Conservation (phyloP, 2,888 invertebrate species). For the Tachina grossa region DNA sequence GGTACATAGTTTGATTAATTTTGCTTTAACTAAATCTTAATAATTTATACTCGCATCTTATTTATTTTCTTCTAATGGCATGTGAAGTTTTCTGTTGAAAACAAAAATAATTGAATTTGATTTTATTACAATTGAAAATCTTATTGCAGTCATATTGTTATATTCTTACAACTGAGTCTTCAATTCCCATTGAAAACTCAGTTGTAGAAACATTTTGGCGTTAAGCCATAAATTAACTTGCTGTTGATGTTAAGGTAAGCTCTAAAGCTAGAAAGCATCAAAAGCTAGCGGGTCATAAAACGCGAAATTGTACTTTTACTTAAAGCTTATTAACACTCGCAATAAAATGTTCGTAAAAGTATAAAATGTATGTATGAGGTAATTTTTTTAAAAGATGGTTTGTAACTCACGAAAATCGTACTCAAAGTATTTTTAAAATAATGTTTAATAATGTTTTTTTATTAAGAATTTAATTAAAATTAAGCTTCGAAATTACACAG, state of each 20-base stretch:
- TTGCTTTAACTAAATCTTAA: neutral
- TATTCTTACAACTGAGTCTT: neutral
- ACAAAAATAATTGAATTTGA: constrained; percentile 63
- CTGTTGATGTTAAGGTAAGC: constrained; percentile 49
- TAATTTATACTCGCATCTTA: neutral
- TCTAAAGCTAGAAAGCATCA: constrained; percentile 21
- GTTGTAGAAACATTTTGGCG: constrained; percentile 37
- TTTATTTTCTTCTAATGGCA: neutral
- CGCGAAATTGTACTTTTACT: constrained; percentile 67
- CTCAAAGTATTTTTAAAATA: no score
- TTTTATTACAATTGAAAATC: constrained; percentile 64
- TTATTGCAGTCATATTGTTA: constrained; percentile 10
- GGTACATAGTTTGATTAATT: neutral
- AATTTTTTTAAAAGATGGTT: no score
- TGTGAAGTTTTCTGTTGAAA: neutral
- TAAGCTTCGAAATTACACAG: no score
- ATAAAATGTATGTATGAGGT: no score
- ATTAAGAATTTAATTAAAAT: no score
- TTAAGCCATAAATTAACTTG: constrained; percentile 68
- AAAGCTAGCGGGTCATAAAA: constrained; percentile 61
- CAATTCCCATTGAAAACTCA: constrained; percentile 1
- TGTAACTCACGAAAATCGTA: no score
- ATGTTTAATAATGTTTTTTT: no score
- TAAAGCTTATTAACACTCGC: constrained; percentile 49
- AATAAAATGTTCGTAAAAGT: constrained; percentile 8